phyloP scores from a whole-genome alignment of 2,888 invertebrate genomes.

The Callyntrura sp. region DNA sequence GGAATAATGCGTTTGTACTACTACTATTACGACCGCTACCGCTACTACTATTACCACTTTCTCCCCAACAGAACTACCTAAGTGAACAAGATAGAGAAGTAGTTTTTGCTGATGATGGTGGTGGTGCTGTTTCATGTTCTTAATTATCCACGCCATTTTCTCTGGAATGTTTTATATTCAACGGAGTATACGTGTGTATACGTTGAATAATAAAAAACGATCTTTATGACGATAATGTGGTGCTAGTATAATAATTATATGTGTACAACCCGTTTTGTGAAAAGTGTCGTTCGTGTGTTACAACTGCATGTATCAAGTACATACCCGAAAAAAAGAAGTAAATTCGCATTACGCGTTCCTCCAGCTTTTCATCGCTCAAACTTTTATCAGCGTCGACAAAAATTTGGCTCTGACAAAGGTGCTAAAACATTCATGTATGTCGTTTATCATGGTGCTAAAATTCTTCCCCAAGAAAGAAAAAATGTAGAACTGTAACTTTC shows the following conservation, averaged over 20 bases:
- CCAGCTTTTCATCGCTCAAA: background rate
- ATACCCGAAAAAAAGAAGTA: background rate
- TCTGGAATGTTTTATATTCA: slow-evolving; percentile 18
- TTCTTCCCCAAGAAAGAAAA: slow-evolving; percentile 35
- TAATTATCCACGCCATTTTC: slow-evolving; percentile 50
- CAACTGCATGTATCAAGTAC: background rate
- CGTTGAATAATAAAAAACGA: background rate
- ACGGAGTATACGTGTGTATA: slow-evolving; percentile 5
- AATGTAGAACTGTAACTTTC: slow-evolving; percentile 44
- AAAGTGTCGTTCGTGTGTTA: slow-evolving; percentile 37
- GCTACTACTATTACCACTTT: background rate
- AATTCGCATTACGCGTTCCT: background rate
- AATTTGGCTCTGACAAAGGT: slow-evolving; percentile 21
- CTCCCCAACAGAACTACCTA: background rate
- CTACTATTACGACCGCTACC: background rate
- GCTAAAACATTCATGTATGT: slow-evolving; percentile 59
- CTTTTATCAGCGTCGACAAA: background rate
- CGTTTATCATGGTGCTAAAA: slow-evolving; percentile 69
- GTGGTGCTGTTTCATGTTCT: slow-evolving; percentile 36
- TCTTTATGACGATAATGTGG: slow-evolving; percentile 6
- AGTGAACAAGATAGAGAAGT: slow-evolving; percentile 3
- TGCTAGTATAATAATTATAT: slow-evolving; percentile 61
- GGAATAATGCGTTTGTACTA: slow-evolving; percentile 21
- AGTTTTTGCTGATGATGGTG: slow-evolving; percentile 25
- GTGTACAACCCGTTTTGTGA: background rate